phyloP scores from a whole-genome alignment of 1,140 invertebrate genomes.

The Asobara japonica region DNA sequence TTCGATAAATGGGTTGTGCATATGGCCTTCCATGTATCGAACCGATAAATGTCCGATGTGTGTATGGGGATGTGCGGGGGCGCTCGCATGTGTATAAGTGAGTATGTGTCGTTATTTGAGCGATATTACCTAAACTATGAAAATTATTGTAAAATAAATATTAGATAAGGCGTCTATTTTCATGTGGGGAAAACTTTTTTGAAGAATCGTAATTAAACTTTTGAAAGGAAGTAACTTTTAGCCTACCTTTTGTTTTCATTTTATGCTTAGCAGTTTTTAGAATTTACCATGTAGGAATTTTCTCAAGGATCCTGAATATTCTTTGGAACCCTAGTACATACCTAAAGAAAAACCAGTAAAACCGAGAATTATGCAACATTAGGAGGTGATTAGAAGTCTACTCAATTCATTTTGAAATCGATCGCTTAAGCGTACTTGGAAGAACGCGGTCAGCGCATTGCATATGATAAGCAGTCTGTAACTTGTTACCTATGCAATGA shows the following conservation, averaged over 20 bases:
- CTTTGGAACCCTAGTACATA: neutral
- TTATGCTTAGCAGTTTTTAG: neutral
- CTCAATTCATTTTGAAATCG: neutral
- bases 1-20: too few relatives aligned
- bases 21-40: too few relatives aligned
- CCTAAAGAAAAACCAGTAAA: neutral
- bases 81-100: too few relatives aligned
- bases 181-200: too few relatives aligned
- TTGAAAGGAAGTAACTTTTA: too few relatives aligned
- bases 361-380: neutral
- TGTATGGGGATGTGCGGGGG: too few relatives aligned
- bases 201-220: too few relatives aligned
- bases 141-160: too few relatives aligned
- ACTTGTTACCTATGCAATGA: neutral
- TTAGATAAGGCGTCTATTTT: too few relatives aligned
- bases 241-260: neutral
- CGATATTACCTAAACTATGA: too few relatives aligned
- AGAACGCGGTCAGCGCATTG: constrained; percentile 19
- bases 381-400: constrained; percentile 8
- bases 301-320: neutral
- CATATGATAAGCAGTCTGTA: constrained; percentile 2
- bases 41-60: too few relatives aligned
- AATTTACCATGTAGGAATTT: neutral
- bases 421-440: constrained; percentile 28
- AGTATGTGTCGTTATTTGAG: too few relatives aligned